Base-by-base conservation (phyloP, 2,888 invertebrate species). In the Sepiola atlantica region DNA sequence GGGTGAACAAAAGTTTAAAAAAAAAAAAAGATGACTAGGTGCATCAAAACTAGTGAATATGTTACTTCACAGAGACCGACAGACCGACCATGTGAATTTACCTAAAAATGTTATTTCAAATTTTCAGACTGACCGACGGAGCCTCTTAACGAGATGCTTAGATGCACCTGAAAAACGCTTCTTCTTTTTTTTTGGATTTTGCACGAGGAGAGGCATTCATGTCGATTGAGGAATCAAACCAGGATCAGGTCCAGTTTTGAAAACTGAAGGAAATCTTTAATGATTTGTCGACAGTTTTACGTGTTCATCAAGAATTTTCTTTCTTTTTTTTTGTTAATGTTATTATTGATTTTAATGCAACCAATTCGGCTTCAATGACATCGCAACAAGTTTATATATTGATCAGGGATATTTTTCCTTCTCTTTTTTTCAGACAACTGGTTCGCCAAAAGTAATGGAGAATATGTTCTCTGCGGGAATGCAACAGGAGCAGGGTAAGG, bases 381-480 rank as follows among this genome's bases (percentile, higher is more conserved):
- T 32, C 4, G 0, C 10, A 32, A 32, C n/a, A 77, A n/a, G n/a
- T 16, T n/a, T 32, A 14, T n/a, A 77, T 77, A n/a, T 32, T 77
- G 3, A 77, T 10, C 77, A 77, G n/a, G 77, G 16, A 1, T 32
- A 14, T 0, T 3, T 57, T 77, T 94, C 91, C 94, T 94, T 94
- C 93, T 94, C 45, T 90, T n/a, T 94, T 32, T 95, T 95, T n/a
- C 95, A 97, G 96, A 95, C 45, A 96, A 97, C 94, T 97, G 97
- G 97, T 95, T 95, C 20, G 28, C 94, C 24, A 95, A 95, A 57
- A 95, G 94, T 35, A 95, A 95, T 61, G 96, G 96, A 20, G 95
- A 96, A 6, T 96, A 95, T 94, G n/a, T 95, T 21, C 94, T 97
- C 21, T 97, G 97, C 96, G 97, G 97, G 10, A 97, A 97, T 95